Conservation (phyloP, 2,797 vertebrate genomes). For the Sebastes iracundus region DNA sequence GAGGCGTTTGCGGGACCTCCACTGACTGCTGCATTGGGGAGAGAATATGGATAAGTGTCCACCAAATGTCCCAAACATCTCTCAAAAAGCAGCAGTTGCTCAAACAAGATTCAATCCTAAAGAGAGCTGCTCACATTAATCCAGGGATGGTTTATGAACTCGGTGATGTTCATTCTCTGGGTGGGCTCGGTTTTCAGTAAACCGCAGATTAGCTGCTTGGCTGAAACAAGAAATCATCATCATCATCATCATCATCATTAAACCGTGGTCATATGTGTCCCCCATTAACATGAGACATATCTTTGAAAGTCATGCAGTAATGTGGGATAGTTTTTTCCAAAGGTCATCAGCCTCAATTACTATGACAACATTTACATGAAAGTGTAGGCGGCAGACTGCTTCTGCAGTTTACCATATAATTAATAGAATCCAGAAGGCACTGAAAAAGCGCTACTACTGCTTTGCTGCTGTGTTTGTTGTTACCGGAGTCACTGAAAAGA, state of each 20-base stretch:
- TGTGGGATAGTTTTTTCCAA: neutral
- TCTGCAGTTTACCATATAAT: neutral
- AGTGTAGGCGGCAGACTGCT: neutral
- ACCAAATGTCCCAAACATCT: neutral
- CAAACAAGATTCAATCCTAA: neutral
- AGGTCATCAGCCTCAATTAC: neutral
- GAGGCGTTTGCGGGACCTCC: conserved; percentile 89
- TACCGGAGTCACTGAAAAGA: neutral
- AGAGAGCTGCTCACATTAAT: conserved; percentile 85
- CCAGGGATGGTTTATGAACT: conserved; percentile 94
- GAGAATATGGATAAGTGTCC: neutral
- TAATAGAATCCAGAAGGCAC: neutral
- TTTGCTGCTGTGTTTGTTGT: neutral
- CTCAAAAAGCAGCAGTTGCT: neutral
- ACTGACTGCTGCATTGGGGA: conserved; percentile 84
- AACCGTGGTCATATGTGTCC: conserved; percentile 61
- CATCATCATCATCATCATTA: neutral
- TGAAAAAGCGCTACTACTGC: neutral
- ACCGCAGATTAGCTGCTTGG: conserved; percentile 91
- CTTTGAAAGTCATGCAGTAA: conserved; percentile 82
- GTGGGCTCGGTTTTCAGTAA: conserved; percentile 93
- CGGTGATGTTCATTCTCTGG: conserved; percentile 91
- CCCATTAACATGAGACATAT: conserved; percentile 86
- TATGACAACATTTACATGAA: neutral
- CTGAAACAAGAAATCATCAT: conserved; percentile 60